Base-by-base conservation (phyloP, 2,113 vertebrate species). In the Phrynosoma blainvillii region DNA sequence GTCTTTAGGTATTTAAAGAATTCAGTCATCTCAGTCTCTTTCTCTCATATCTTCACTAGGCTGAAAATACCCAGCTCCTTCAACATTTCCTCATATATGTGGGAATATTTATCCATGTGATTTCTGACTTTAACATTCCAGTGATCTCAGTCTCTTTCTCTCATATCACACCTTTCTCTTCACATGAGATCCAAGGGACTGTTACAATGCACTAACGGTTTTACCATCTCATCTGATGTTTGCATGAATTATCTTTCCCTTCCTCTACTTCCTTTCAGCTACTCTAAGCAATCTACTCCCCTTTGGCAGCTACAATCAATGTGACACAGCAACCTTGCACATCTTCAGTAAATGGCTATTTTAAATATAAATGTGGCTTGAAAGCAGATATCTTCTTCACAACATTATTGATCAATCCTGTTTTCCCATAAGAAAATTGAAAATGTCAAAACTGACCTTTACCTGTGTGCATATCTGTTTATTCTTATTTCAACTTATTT, bases 381-480 rank as follows among this genome's bases (percentile, higher is more conserved):
- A 56, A 59, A 84, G 20, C 30, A 59, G 47, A 59, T 40, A 75
- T 75, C 66, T n/a, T 47, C 52, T 10, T 59, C 52, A 36, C 32
- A 59, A 36, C 36, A 59, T 36, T 25, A 74, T 40, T n/a, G 56
- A 36, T 84, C 52, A 40, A 27, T 74, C 52, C n/a, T 84, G n/a
- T 52, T 84, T 56, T 75, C 71, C 71, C 21, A 25, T 3, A 12
- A 75, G 71, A 73, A 84, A 59, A 74, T 59, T 59, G 71, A 54
- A 84, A 40, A 59, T 40, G 52, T 75, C 70, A 59, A 84, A 84
- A 59, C 21, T 59, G 83, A 75, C 83, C 30, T 84, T 84, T 84
- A 13, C n/a, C 70, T 21, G 16, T 84, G n/a, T 59, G 36, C 1
- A 52, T 42, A 54, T n/a, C 42, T 52, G 59, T 71, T n/a, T 52